Evolutionary conservation across 1,140 invertebrate species (phyloP).

Genomic region (Grapholita molesta): DNA sequence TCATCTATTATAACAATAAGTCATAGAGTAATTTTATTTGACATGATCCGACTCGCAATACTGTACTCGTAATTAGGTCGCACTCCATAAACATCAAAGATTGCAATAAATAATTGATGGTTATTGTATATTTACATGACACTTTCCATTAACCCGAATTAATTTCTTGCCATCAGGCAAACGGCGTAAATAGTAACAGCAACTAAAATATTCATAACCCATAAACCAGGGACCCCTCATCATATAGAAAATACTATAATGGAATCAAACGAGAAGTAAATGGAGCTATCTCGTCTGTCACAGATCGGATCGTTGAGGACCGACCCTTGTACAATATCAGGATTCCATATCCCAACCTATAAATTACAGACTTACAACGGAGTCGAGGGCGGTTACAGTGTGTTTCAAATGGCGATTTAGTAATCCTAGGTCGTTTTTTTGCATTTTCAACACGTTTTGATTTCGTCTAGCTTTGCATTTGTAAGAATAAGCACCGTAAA

Average conservation of each 20-base stretch:
- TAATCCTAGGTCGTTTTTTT: background rate
- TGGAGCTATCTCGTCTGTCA: constrained; percentile 8
- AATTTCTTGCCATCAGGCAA: background rate
- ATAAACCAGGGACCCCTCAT: background rate
- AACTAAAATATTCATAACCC: constrained; percentile 13
- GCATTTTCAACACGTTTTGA: background rate
- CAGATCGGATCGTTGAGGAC: background rate
- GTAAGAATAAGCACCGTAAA: no score
- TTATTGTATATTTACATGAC: background rate
- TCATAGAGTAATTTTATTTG: no score
- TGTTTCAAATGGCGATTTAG: background rate
- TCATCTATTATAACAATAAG: no score
- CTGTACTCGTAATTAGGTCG: no score
- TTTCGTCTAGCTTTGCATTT: background rate
- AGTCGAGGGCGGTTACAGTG: background rate
- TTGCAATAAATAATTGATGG: background rate
- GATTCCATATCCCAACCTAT: background rate
- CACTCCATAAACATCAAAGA: background rate
- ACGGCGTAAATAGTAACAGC: background rate
- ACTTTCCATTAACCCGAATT: background rate
- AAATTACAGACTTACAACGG: background rate
- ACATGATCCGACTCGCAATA: no score
- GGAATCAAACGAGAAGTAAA: constrained; percentile 7
- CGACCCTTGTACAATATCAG: constrained; percentile 14
- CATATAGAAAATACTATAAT: background rate